Evolutionary conservation across 2,888 invertebrate species (phyloP).

Genomic region (Busseola fusca): DNA sequence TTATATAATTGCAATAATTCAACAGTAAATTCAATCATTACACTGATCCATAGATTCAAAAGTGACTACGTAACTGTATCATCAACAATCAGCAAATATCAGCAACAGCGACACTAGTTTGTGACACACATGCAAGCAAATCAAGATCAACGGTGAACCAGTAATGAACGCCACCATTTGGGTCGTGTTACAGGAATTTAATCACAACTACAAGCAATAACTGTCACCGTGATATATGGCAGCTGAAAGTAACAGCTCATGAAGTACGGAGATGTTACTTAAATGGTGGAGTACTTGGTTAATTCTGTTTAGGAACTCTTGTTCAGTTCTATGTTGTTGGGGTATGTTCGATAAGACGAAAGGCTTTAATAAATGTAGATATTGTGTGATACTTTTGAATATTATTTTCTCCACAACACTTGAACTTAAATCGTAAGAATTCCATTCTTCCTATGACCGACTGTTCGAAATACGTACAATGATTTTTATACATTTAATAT

Average conservation of each 20-base stretch:
- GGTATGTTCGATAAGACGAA: background rate
- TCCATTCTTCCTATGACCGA: too few relatives aligned
- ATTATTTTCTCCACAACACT: too few relatives aligned
- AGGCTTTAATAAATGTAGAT: too few relatives aligned
- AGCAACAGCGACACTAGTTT: background rate
- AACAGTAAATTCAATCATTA: background rate
- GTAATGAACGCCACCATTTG: conserved; percentile 53
- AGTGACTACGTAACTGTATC: background rate
- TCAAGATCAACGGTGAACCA: conserved; percentile 54
- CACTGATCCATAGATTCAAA: background rate
- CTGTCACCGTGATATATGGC: conserved; percentile 47
- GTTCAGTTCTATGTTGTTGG: background rate
- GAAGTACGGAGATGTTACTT: conserved; percentile 8
- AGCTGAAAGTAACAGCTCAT: conserved; percentile 26
- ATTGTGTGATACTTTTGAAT: too few relatives aligned
- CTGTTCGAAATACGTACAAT: too few relatives aligned
- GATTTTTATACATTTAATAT: too few relatives aligned
- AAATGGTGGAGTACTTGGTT: background rate
- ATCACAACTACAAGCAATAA: conserved; percentile 54
- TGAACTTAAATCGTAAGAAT: too few relatives aligned
- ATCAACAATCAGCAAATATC: background rate
- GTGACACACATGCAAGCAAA: conserved; percentile 35
- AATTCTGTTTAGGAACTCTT: background rate
- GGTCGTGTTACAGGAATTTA: conserved; percentile 50
- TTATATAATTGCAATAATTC: background rate